phyloP scores from a whole-genome alignment of 2,113 vertebrate species.

The pig (Sus scrofa) region DNA sequence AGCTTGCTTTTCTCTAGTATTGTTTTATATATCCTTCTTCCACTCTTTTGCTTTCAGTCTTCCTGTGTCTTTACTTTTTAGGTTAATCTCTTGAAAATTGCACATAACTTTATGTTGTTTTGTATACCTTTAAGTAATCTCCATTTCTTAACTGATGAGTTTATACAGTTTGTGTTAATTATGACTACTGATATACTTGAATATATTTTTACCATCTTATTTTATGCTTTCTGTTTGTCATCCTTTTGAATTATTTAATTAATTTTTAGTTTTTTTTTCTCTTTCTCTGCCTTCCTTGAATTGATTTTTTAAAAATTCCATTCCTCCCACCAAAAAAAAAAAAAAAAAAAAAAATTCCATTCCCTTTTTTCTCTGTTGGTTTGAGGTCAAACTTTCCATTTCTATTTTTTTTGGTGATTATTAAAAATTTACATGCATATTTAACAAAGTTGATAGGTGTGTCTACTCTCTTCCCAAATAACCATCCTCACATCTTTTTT shows the following conservation, averaged over 20 bases:
- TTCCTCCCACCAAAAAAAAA: neutral
- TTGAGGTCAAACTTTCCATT: neutral
- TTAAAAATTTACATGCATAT: neutral
- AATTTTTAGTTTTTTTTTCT: neutral
- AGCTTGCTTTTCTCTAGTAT: conserved; percentile 5
- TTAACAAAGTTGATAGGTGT: conserved; percentile 16
- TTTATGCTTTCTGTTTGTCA: neutral
- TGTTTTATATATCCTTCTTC: neutral
- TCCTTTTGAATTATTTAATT: neutral
- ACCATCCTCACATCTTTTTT: neutral
- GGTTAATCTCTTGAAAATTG: neutral
- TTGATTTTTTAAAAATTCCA: neutral
- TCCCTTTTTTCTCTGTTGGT: neutral
- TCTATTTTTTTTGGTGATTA: neutral
- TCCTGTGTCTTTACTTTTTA: neutral
- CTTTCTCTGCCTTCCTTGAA: neutral
- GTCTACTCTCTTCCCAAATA: conserved; percentile 7
- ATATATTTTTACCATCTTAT: conserved; percentile 24
- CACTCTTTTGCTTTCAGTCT: neutral
- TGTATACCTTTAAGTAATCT: neutral
- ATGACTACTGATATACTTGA: neutral
- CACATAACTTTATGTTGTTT: neutral
- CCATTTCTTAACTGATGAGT: neutral
- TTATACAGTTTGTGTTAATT: conserved; percentile 21
- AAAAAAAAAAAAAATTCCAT: neutral